These are phyloP conservation scores for Pogonomyrmex californicus DNA, from an alignment of 1,140 invertebrate species.

Conservation along the genomic window DNA sequence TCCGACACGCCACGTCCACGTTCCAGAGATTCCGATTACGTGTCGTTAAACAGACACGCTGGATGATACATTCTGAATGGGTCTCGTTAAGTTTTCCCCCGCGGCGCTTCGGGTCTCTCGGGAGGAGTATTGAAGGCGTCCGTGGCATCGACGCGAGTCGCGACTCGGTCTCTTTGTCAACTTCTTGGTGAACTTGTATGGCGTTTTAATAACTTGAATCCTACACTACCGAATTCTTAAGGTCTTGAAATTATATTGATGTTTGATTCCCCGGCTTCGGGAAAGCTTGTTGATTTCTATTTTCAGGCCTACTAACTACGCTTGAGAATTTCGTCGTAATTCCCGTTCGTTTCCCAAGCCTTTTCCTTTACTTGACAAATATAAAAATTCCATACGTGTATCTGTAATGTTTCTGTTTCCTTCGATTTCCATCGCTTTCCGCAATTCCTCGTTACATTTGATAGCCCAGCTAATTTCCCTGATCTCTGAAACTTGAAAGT, in stretches of 20 bases:
- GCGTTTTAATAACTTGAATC: neutral
- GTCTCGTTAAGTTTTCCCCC: neutral
- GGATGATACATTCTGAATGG: neutral
- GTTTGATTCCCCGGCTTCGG: neutral
- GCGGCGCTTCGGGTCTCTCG: too few species aligned
- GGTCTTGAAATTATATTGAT: neutral
- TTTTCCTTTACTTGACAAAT: neutral
- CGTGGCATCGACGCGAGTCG: neutral
- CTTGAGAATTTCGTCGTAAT: too few species aligned
- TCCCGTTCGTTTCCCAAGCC: too few species aligned
- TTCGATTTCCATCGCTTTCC: neutral
- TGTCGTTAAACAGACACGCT: conserved; percentile 29
- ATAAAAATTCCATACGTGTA: neutral
- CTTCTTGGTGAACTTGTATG: neutral
- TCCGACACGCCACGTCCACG: conserved; percentile 43
- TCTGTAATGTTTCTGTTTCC: neutral
- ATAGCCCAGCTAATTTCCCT: neutral
- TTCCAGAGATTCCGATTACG: conserved; percentile 54
- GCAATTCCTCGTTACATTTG: neutral
- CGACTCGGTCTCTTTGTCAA: too few species aligned
- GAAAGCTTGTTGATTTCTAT: neutral
- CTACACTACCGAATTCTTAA: neutral
- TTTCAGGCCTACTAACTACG: neutral
- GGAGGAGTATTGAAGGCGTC: neutral
- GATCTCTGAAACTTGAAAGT: neutral